Percentiles rank a stretch among this genome's conserved stretches.
phyloP scores from a whole-genome alignment of 2,797 vertebrate genomes.

The Pangasius larnaudii region DNA sequence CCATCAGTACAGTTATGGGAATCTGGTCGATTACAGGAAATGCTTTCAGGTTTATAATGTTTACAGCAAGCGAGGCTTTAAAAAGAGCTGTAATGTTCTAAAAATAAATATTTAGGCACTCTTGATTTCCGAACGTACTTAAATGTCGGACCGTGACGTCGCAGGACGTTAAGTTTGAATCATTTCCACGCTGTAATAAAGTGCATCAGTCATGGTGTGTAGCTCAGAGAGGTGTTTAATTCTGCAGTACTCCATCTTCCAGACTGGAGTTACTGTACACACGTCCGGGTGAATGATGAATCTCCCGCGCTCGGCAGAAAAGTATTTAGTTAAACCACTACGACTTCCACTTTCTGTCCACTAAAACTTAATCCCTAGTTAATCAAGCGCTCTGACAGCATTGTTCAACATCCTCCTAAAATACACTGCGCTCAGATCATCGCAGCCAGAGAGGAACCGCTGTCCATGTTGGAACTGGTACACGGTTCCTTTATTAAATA shows the following conservation, averaged over 20 bases:
- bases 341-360: conserved; percentile 34
- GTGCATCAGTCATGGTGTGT: not conserved
- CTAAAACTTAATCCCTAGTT: conserved; percentile 20
- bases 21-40: not conserved
- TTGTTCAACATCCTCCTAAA: conserved; percentile 26
- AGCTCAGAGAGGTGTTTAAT: not conserved
- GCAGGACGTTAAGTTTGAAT: not conserved
- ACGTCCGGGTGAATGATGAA: conserved; percentile 14
- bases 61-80: not conserved
- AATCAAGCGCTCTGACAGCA: conserved; percentile 22
- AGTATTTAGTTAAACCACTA: conserved; percentile 2
- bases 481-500: not conserved
- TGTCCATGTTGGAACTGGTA: not conserved
- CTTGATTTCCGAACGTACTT: too few species aligned
- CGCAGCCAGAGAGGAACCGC: not conserved
- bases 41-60: not conserved
- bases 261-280: not conserved
- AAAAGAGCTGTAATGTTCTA: too few species aligned
- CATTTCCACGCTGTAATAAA: not conserved
- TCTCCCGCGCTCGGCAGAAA: not conserved
- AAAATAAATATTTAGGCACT: not conserved
- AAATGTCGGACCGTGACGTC: not conserved
- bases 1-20: not conserved
- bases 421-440: not conserved
- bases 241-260: not conserved